Evolutionary conservation across 2,797 vertebrate species (phyloP), one percentile per base, ranked within the genome.

Genomic region (Bovichtus variegatus): DNA sequence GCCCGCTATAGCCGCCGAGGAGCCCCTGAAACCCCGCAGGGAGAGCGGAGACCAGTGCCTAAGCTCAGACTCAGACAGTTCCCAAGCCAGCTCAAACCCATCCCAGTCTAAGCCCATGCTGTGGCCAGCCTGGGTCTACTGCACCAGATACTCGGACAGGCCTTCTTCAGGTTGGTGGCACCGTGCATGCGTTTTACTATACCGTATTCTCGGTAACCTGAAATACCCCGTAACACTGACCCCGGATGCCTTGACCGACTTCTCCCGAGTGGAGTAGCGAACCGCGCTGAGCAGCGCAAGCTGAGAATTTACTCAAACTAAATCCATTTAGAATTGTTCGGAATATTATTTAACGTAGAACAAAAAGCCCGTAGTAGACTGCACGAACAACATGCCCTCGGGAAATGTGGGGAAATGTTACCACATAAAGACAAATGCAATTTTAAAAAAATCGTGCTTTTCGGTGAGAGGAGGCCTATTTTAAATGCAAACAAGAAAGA

Each of bases 121-220:
- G 76, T 99, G 98, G 98, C 98, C 98, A 75, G 98, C 98, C 79
- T 99, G 98, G 98, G 98, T 99, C 69, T 99, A 99, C 94, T 99
- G 98, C 95, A 99, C 98, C 91, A 95, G 98, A 78, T 99, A 99
- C 94, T 99, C 98, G 81, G 98, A 99, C 94, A 95, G 98, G 92
- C 98, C 98, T 82, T 99, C 98, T 63, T 99, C 98, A 97, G 98
- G 98, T 99, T 95, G 95, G 82, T 87, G 65, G 55, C 55, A 50
- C 67, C 23, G 55, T 71, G 74, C 76, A 70, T 69, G 76, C 63
- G 53, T 78, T 73, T 80, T 74, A 54, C 59, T 70, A 25, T 31
- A 25, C 40, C 49, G 61, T 78, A 7, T 77, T 75, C 73, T 29
- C 74, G 23, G 84, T 94, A 90, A 88, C 92, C 92, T 93, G 89